Evolutionary conservation across 2,888 invertebrate species (phyloP), one percentile per base, ranked within the genome.

Genomic region (Tipula vernalis): DNA sequence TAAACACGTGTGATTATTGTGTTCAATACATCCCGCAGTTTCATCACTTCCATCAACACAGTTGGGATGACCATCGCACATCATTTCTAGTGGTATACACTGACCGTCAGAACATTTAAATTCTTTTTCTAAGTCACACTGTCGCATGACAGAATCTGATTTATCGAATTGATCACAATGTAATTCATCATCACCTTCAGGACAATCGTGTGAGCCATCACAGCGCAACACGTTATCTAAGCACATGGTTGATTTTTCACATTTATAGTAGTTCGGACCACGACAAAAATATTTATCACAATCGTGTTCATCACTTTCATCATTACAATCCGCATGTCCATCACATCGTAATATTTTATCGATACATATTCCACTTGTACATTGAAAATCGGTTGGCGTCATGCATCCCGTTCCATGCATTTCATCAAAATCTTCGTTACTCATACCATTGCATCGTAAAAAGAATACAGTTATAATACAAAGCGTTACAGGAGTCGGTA

Each of bases 1-100:
- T 28, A 91, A 91, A 89, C 96, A 96, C 0, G 91, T 6, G 6
- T 84, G 12, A n/a, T 36, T 15, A 39, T 39, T 84, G n/a, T 84
- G 39, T 18, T 89, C 89, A 2, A 90, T 89, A 88, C 93, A 93
- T 0, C 91, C 91, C 10, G 88, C 88, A 0, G 87, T 83, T 90
- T 97, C 96, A 89, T 96, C 96, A 0, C 95, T 94, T 83, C 91
- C 91, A 90, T 98, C 97, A 0, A 89, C 88, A 89, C 98, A 98
- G 90, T 98, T 96, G 5, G 91, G 90, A 8, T 93, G 92, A 0
- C 93, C 93, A 89, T 98, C 95, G 90, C 97, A 97, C 87, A 94
- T 93, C 90, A 93, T 93, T 87, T 91, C 92, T 85, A 93, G 90
- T 0, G 94, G 94, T 87, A 98, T 94, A 89, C 98, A 98, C 71